phyloP scores from a whole-genome alignment of 2,113 vertebrate genomes.

The Spilogale gracilis region DNA sequence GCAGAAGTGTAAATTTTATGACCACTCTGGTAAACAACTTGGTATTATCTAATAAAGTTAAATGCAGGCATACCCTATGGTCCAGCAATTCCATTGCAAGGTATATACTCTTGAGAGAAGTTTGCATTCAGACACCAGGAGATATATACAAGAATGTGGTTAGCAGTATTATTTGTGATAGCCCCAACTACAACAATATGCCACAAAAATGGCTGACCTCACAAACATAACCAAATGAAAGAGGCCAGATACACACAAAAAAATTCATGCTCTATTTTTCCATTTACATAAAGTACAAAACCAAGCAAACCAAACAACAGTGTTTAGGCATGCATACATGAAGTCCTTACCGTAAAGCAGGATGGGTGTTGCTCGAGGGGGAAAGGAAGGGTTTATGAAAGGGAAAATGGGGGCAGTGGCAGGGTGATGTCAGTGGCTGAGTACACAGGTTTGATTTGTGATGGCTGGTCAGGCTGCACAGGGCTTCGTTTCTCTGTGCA shows the following conservation, averaged over 20 bases:
- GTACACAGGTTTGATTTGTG: background rate
- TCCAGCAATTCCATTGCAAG: background rate
- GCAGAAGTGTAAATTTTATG: conserved; percentile 5
- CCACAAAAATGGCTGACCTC: background rate
- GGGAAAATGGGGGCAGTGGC: background rate
- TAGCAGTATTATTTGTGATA: background rate
- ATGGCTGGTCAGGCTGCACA: background rate
- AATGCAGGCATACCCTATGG: background rate
- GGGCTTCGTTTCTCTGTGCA: background rate
- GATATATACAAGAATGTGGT: background rate
- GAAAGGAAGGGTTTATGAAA: background rate
- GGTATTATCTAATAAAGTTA: background rate
- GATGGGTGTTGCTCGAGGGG: background rate
- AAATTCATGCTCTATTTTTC: background rate
- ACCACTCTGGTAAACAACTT: background rate
- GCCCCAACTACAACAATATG: background rate
- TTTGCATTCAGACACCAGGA: background rate
- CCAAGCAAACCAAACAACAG: background rate
- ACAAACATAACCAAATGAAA: background rate
- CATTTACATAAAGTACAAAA: conserved; percentile 26
- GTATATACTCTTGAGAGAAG: background rate
- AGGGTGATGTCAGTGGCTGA: background rate
- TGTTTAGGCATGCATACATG: background rate
- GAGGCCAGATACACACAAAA: background rate
- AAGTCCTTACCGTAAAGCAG: background rate